Evolutionary conservation across 2,113 vertebrate genomes (phyloP).

Genomic region (Meles meles): DNA sequence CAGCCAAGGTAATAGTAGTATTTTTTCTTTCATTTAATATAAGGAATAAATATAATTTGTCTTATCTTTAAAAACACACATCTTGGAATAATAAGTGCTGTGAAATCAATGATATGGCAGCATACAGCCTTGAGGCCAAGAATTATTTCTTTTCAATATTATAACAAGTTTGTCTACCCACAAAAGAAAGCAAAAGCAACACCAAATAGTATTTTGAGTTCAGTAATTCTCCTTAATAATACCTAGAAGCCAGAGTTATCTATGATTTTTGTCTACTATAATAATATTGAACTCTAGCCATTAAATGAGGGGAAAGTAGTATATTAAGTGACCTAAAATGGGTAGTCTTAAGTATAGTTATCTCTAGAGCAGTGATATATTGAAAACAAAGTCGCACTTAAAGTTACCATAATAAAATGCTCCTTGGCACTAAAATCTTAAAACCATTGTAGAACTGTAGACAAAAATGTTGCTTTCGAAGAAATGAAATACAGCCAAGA

Average conservation of each 20-base stretch:
- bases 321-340: neutral
- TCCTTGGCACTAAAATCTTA: neutral
- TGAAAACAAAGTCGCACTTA: neutral
- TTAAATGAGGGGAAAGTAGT: neutral
- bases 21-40: neutral
- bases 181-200: neutral
- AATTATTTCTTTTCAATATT: neutral
- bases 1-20: neutral
- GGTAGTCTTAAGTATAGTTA: neutral
- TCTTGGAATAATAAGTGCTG: neutral
- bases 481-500: neutral
- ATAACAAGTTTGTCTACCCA: neutral
- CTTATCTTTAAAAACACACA: neutral
- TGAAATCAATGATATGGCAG: neutral
- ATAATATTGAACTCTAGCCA: neutral
- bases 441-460: neutral
- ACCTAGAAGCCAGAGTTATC: neutral
- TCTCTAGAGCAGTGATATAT: neutral
- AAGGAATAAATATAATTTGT: neutral
- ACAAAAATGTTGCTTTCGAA: neutral
- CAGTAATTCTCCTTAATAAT: neutral
- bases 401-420: neutral
- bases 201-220: neutral
- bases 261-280: neutral
- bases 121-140: neutral